Evolutionary conservation across 2,888 invertebrate species (phyloP).

Genomic region (Horisme vitalbata): DNA sequence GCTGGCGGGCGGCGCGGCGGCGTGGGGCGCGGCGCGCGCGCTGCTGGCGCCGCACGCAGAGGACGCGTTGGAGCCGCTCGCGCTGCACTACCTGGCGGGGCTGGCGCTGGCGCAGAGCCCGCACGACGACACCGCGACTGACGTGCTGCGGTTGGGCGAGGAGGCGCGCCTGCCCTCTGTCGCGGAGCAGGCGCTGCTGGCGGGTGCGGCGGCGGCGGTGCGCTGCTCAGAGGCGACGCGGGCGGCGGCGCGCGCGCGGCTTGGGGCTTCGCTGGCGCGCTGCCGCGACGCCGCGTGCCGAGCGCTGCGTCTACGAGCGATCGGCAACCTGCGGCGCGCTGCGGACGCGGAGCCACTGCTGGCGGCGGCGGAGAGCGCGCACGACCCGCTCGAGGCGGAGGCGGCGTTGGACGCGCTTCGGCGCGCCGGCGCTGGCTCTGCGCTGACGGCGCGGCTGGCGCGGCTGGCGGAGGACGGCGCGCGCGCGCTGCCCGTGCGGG

Average conservation of each 20-base stretch:
- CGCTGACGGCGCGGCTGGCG: constrained; percentile 33
- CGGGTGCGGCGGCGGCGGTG: constrained; percentile 36
- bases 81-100: constrained; percentile 31
- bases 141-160: constrained; percentile 38
- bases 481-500: constrained; percentile 46
- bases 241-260: constrained; percentile 9
- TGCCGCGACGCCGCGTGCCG: constrained; percentile 44
- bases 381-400: constrained; percentile 21
- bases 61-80: constrained; percentile 39
- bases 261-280: constrained; percentile 1
- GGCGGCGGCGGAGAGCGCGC: constrained; percentile 42
- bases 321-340: constrained; percentile 55
- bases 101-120: constrained; percentile 33
- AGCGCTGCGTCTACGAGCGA: constrained; percentile 45
- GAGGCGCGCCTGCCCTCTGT: constrained; percentile 37
- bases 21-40: constrained; percentile 45
- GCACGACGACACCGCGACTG: constrained; percentile 6
- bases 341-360: constrained; percentile 47
- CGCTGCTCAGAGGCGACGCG: constrained; percentile 30
- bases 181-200: constrained; percentile 40
- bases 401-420: constrained; percentile 40
- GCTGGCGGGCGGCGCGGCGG: constrained; percentile 42
- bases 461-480: constrained; percentile 35
- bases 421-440: constrained; percentile 30
- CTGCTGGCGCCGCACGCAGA: constrained; percentile 44